A percentile compares a stretch with the other conserved stretches of the same genome.
Evolutionary conservation across 2,797 vertebrate species (phyloP).

Genomic region (Aotus griseimembra): DNA sequence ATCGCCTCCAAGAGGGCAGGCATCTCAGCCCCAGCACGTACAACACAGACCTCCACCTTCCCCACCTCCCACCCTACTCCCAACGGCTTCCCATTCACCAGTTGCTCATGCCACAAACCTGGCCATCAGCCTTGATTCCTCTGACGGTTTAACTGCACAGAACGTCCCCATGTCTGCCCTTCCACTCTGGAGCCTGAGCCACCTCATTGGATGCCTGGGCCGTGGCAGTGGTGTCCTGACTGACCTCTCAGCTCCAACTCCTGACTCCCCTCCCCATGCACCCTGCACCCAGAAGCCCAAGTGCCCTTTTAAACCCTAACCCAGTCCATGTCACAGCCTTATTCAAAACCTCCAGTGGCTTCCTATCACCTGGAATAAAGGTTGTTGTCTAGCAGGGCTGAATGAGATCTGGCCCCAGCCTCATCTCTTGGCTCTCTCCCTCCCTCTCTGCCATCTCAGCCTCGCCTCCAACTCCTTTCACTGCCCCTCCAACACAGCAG

Average conservation of each 20-base stretch:
- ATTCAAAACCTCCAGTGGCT: neutral
- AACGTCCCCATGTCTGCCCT: neutral
- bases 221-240: accelerated
- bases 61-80: neutral
- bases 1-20: too few relatives aligned
- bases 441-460: accelerated
- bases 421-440: accelerated
- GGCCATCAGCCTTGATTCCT: too few relatives aligned
- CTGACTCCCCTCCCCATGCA: neutral
- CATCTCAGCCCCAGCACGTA: neutral
- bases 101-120: neutral
- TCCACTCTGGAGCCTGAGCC: accelerated
- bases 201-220: accelerated
- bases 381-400: neutral
- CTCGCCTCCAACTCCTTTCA: neutral
- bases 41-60: accelerated
- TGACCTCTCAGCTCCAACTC: accelerated
- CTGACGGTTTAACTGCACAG: neutral
- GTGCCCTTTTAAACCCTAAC: neutral
- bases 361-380: neutral
- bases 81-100: neutral
- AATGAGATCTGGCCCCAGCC: accelerated
- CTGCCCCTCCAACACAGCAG: neutral
- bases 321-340: accelerated
- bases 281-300: neutral